Evolutionary conservation across 2,888 invertebrate genomes (phyloP).

Genomic region (Amphipyra tragopoginis): DNA sequence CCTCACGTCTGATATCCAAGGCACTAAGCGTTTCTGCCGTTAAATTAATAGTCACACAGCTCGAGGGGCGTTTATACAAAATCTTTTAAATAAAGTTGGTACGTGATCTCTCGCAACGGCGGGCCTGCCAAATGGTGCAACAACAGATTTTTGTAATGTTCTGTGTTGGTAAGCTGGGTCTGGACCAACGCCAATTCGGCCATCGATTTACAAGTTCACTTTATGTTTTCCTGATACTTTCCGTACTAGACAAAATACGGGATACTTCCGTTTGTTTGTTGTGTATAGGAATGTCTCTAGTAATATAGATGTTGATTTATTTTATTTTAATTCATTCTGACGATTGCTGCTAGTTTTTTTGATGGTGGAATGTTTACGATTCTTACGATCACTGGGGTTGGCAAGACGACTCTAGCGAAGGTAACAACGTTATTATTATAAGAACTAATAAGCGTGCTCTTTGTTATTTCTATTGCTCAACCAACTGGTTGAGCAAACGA

Average conservation of each 20-base stretch:
- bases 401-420: too few relatives aligned
- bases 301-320: constrained; percentile 39
- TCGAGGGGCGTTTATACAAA: constrained; percentile 77
- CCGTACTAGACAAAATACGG: constrained; percentile 68
- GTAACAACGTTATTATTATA: too few relatives aligned
- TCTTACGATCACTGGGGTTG: too few relatives aligned
- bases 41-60: constrained; percentile 81
- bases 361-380: too few relatives aligned
- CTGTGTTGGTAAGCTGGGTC: constrained; percentile 86
- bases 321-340: constrained; percentile 41
- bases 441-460: too few relatives aligned
- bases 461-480: too few relatives aligned
- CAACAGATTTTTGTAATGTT: constrained; percentile 89
- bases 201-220: constrained; percentile 87
- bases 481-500: too few relatives aligned
- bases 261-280: constrained; percentile 69
- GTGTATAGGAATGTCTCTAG: constrained; percentile 38
- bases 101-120: constrained; percentile 77
- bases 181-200: constrained; percentile 85
- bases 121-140: constrained; percentile 85
- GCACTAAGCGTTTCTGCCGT: constrained; percentile 72
- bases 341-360: background rate
- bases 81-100: constrained; percentile 85
- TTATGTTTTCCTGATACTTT: constrained; percentile 83
- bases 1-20: constrained; percentile 68